Conservation (phyloP, 2,113 vertebrate species). For the Procavia capensis region DNA sequence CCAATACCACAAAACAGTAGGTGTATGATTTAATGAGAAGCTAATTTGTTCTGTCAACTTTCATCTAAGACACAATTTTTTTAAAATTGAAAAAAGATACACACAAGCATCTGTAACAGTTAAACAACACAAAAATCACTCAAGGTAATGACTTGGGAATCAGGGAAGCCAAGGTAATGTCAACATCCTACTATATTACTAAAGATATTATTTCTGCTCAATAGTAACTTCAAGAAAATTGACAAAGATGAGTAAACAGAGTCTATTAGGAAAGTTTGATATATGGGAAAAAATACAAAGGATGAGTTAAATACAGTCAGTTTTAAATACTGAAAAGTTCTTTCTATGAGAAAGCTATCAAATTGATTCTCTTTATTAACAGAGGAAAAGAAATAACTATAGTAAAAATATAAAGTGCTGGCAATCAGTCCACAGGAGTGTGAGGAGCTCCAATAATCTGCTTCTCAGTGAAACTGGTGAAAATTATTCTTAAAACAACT, state of each 20-base stretch:
- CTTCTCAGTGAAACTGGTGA: no score
- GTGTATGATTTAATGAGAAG: no score
- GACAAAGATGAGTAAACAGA: background rate
- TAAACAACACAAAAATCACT: background rate
- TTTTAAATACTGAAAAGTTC: background rate
- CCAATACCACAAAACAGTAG: no score
- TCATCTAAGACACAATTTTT: background rate
- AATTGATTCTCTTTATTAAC: background rate
- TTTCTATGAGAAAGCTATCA: slow-evolving; percentile 12
- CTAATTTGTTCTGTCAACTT: no score
- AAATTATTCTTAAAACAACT: no score
- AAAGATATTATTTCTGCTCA: no score
- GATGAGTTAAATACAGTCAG: background rate
- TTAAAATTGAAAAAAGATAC: slow-evolving; percentile 12
- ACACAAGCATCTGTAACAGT: background rate
- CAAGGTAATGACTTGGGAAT: background rate
- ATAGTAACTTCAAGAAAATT: background rate
- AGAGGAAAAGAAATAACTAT: background rate
- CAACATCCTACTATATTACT: background rate
- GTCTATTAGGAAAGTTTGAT: background rate
- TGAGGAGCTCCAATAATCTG: no score
- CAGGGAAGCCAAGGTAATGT: background rate
- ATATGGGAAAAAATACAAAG: slow-evolving; percentile 29
- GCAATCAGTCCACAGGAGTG: no score
- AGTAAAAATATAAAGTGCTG: slow-evolving; percentile 7